Conservation (phyloP, 2,113 vertebrate species). For the Antechinus stuartii region DNA sequence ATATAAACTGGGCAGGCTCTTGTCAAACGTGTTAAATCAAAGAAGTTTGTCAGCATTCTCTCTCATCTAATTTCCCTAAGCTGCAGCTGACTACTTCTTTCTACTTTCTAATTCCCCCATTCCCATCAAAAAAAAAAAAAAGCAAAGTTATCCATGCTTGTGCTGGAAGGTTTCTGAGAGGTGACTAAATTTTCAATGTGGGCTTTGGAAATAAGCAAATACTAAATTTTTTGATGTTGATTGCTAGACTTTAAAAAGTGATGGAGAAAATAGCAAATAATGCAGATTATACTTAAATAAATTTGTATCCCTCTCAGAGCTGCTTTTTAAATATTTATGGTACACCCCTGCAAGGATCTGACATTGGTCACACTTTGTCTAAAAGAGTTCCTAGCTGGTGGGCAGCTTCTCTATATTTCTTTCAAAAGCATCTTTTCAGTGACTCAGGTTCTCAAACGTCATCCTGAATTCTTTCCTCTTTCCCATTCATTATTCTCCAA, state of each 20-base stretch:
- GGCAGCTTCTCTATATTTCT: background rate
- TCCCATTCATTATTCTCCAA: background rate
- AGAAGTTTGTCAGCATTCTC: too few species aligned
- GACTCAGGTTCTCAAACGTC: background rate
- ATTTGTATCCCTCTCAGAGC: background rate
- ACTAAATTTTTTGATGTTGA: background rate
- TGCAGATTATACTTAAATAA: background rate
- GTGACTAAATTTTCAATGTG: background rate
- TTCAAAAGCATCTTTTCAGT: background rate
- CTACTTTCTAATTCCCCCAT: background rate
- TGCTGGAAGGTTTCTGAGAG: background rate
- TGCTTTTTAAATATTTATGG: background rate
- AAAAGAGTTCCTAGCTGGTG: background rate
- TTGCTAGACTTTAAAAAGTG: background rate
- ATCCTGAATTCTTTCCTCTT: background rate
- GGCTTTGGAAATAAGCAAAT: background rate
- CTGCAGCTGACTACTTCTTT: background rate
- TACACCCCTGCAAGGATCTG: background rate
- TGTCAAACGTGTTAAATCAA: background rate
- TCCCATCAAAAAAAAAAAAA: background rate
- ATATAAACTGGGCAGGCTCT: background rate
- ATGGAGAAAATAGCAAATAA: background rate
- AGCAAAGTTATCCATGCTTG: background rate
- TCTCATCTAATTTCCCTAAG: background rate
- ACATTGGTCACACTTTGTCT: background rate